phyloP scores from a whole-genome alignment of 2,888 invertebrate genomes.

The Hydropsyche betteni region DNA sequence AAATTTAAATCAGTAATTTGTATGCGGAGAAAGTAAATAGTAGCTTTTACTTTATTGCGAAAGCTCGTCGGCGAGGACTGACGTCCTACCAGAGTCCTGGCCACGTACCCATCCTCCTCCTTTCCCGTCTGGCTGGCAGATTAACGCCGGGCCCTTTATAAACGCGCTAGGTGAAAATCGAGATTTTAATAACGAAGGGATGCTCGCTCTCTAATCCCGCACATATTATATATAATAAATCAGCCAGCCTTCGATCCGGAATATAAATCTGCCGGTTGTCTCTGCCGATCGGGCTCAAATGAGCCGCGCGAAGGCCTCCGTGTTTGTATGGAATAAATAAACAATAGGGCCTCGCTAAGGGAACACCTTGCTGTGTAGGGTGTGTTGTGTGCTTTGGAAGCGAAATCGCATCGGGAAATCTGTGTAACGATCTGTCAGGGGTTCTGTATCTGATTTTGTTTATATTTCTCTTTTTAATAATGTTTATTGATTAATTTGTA shows the following conservation, averaged over 20 bases:
- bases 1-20: conserved; percentile 50
- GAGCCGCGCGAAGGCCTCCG: not conserved
- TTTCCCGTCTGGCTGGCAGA: conserved; percentile 22
- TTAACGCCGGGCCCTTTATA: conserved; percentile 26
- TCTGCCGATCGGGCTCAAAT: not conserved
- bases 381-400: too few relatives aligned
- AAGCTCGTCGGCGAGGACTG: conserved; percentile 24
- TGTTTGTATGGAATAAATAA: conserved; percentile 5
- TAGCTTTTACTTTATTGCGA: conserved; percentile 46
- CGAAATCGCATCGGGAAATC: too few relatives aligned
- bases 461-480: too few relatives aligned
- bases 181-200: conserved; percentile 12
- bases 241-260: not conserved
- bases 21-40: conserved; percentile 48
- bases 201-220: too few relatives aligned
- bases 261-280: conserved; percentile 6
- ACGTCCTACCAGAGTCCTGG: not conserved
- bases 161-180: not conserved
- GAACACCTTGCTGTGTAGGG: not conserved
- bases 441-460: not conserved
- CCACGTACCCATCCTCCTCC: too few relatives aligned
- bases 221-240: too few relatives aligned
- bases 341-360: not conserved
- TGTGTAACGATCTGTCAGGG: conserved; percentile 1
- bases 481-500: too few relatives aligned